Evolutionary conservation across 2,888 invertebrate species (phyloP).

Genomic region (Thymelicus acteon): DNA sequence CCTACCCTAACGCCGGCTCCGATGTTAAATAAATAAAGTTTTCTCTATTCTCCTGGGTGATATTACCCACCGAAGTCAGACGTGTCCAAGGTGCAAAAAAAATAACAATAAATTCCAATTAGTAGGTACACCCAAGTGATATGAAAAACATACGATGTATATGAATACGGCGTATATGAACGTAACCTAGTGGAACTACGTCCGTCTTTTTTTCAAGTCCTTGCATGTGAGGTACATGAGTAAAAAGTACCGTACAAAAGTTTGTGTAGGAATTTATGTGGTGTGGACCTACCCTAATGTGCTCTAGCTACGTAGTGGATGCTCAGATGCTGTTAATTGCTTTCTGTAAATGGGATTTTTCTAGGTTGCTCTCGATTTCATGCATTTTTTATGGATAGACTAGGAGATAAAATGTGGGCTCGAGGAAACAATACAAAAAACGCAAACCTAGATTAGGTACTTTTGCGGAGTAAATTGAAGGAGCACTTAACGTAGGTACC

Average conservation of each 20-base stretch:
- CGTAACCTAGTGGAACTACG: no score
- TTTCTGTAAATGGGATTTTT: conserved; percentile 22
- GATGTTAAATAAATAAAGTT: no score
- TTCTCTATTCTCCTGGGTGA: no score
- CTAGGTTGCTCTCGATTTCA: conserved; percentile 16
- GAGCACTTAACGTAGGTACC: no score
- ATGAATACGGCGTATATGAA: no score
- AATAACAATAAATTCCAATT: no score
- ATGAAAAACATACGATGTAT: no score
- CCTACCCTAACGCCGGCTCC: no score
- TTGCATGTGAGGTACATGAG: background rate
- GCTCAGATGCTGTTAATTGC: conserved; percentile 21
- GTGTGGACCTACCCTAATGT: background rate
- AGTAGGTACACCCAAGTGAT: no score
- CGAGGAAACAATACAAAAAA: background rate
- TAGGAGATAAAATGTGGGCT: background rate
- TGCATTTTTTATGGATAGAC: background rate
- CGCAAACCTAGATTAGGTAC: background rate
- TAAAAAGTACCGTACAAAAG: background rate
- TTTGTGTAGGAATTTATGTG: conserved; percentile 1
- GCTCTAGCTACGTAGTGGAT: conserved; percentile 3
- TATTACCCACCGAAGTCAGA: no score
- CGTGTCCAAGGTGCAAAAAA: no score
- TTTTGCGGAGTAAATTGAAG: background rate
- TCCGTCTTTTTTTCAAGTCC: no score